phyloP scores from a whole-genome alignment of 2,797 vertebrate species.

The Bovichtus variegatus region DNA sequence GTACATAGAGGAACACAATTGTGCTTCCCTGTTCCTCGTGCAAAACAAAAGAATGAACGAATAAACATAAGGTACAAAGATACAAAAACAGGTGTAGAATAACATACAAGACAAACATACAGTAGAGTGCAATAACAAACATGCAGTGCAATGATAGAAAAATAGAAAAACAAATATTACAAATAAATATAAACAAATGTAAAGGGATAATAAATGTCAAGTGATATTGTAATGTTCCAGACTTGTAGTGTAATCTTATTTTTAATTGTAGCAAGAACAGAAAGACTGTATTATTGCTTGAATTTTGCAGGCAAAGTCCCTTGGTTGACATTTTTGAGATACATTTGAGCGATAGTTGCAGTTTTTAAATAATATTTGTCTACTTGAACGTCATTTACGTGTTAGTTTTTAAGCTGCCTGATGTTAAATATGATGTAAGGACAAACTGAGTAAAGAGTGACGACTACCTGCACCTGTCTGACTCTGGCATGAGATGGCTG shows the following conservation, averaged over 20 bases:
- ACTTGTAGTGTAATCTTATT: not conserved
- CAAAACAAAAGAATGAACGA: no score
- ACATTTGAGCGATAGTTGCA: not conserved
- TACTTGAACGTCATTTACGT: not conserved
- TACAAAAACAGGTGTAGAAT: no score
- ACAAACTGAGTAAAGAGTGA: not conserved
- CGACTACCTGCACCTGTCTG: conserved; percentile 2
- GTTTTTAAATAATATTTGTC: not conserved
- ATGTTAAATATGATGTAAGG: not conserved
- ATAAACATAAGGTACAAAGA: no score
- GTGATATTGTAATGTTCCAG: no score
- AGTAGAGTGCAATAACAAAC: no score
- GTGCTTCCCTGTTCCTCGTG: no score
- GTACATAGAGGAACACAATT: no score
- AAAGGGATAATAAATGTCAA: no score
- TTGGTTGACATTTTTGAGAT: not conserved
- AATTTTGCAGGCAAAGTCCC: not conserved
- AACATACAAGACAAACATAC: no score
- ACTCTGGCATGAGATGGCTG: conserved; percentile 72
- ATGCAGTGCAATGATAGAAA: no score
- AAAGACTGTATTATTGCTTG: not conserved
- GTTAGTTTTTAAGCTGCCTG: not conserved
- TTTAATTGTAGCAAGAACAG: not conserved
- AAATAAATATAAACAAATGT: no score
- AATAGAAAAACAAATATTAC: no score